Evolutionary conservation across 2,113 vertebrate species (phyloP).

Genomic region (Pungitius pungitius): DNA sequence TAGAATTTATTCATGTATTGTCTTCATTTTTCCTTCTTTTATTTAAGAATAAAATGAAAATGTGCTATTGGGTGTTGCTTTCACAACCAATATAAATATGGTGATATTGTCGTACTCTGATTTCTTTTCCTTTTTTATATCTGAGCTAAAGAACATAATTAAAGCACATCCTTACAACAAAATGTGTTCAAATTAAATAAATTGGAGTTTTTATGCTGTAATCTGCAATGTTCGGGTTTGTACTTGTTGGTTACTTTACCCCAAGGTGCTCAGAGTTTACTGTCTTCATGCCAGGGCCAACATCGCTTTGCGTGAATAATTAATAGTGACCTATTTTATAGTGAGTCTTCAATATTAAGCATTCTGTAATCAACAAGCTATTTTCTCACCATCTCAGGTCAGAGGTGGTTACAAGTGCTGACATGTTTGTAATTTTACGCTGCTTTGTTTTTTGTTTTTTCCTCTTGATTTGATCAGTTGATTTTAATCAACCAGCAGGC

Average conservation of each 20-base stretch:
- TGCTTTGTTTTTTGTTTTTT: not conserved
- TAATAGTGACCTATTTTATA: not conserved
- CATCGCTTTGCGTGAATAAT: not conserved
- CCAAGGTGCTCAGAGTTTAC: not conserved
- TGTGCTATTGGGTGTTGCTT: not conserved
- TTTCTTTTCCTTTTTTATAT: not conserved
- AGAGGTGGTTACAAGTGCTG: not conserved
- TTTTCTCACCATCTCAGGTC: not conserved
- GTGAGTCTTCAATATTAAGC: not conserved
- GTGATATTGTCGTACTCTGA: not conserved
- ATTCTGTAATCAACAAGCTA: not conserved
- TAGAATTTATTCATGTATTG: conserved; percentile 1
- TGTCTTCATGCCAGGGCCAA: not conserved
- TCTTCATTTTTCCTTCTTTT: not conserved
- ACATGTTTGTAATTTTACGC: not conserved
- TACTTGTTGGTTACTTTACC: not conserved
- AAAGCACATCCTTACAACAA: not conserved
- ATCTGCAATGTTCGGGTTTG: not conserved
- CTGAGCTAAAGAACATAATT: not conserved
- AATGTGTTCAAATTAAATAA: not conserved
- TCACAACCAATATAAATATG: not conserved
- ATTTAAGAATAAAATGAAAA: conserved; percentile 26
- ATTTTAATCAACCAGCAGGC: not conserved
- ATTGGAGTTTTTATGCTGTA: not conserved
- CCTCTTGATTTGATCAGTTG: not conserved